Conservation (phyloP, 2,888 invertebrate genomes). For the Achlya flavicornis region DNA sequence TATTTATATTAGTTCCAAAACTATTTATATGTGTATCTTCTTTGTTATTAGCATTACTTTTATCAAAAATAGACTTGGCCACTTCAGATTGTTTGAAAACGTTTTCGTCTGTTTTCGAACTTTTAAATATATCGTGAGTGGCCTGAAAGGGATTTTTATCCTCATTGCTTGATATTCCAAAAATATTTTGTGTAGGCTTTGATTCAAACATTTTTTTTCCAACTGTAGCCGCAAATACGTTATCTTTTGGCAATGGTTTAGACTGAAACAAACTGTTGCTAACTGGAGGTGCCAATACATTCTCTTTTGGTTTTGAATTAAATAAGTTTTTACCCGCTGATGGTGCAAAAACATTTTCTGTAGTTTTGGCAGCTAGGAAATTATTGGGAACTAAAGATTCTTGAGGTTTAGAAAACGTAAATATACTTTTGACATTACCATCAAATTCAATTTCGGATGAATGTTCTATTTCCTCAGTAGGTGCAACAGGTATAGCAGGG, state of each 20-base stretch:
- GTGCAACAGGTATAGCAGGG: constrained; percentile 68
- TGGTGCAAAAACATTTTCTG: constrained; percentile 16
- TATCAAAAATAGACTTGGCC: constrained; percentile 34
- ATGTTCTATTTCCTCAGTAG: constrained; percentile 56
- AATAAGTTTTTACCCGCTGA: constrained; percentile 6
- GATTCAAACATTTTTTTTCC: constrained; percentile 1
- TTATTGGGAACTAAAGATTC: constrained; percentile 38
- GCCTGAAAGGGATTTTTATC: constrained; percentile 38
- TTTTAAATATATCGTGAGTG: constrained; percentile 37
- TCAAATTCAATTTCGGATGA: constrained; percentile 62
- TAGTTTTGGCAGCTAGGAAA: constrained; percentile 39
- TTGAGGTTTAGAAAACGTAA: constrained; percentile 74
- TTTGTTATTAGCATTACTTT: constrained; percentile 27
- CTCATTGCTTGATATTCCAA: constrained; percentile 34
- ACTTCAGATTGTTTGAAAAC: constrained; percentile 34
- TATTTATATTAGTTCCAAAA: constrained; percentile 31
- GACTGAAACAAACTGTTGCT: constrained; percentile 32
- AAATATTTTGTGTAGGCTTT: constrained; percentile 32
- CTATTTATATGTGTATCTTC: constrained; percentile 26
- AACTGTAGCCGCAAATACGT: neutral
- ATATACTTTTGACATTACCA: constrained; percentile 52
- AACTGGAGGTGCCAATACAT: neutral
- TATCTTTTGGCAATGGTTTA: constrained; percentile 14
- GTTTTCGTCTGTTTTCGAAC: constrained; percentile 28
- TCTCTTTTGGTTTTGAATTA: constrained; percentile 22